Evolutionary conservation across 2,888 invertebrate species (phyloP).

Genomic region (Tupiocoris notatus): DNA sequence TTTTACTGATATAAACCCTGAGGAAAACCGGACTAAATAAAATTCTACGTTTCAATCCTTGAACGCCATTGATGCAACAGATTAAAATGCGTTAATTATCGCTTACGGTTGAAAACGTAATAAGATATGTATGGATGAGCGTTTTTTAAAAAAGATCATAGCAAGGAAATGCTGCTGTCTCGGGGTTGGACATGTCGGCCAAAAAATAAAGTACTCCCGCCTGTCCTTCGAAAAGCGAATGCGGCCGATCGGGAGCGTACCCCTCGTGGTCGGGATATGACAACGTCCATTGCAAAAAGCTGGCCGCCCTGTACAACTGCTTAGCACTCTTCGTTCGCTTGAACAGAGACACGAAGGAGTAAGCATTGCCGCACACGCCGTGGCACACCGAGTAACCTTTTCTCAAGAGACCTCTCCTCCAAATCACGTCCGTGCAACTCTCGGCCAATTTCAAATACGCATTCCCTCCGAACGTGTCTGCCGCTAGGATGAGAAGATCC

Average conservation of each 20-base stretch:
- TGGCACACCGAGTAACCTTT: conserved; percentile 89
- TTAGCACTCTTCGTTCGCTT: conserved; percentile 72
- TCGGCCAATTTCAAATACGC: conserved; percentile 59
- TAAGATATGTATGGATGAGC: too few species aligned
- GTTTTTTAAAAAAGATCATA: too few species aligned
- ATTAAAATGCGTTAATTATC: too few species aligned
- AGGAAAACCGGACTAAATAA: too few species aligned
- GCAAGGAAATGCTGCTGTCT: conserved; percentile 23
- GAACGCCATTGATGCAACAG: too few species aligned
- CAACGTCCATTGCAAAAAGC: conserved; percentile 79
- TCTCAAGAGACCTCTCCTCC: conserved; percentile 74
- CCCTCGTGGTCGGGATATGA: conserved; percentile 65
- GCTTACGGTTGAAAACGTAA: too few species aligned
- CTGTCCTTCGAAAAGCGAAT: conserved; percentile 76
- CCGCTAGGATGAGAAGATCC: conserved; percentile 67
- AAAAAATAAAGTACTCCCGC: conserved; percentile 40
- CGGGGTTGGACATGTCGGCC: conserved; percentile 35
- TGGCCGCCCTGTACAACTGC: conserved; percentile 71
- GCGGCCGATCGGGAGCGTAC: conserved; percentile 71
- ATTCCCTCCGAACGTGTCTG: conserved; percentile 54
- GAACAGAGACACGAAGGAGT: conserved; percentile 74
- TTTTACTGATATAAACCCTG: too few species aligned
- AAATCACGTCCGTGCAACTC: conserved; percentile 73
- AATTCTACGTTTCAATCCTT: too few species aligned
- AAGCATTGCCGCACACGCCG: conserved; percentile 84